A percentile compares a stretch with the other conserved stretches of the same genome.
Evolutionary conservation across 2,797 vertebrate genomes (phyloP).

Genomic region (Scarus forsteni): DNA sequence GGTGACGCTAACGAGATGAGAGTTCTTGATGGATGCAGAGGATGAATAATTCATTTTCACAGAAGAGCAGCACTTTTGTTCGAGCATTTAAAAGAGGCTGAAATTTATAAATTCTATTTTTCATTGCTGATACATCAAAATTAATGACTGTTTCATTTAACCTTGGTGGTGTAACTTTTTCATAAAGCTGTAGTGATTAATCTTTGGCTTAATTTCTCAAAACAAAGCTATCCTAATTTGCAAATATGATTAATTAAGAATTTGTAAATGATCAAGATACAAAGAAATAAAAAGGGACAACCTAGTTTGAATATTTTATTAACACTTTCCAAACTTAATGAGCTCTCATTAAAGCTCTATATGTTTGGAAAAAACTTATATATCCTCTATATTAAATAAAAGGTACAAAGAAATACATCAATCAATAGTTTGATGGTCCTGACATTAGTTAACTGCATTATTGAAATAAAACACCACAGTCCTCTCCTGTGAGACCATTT

Average conservation of each 20-base stretch:
- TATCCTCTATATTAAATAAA: too few relatives aligned
- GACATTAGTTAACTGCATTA: too few relatives aligned
- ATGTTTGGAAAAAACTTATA: too few relatives aligned
- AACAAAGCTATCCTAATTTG: not conserved
- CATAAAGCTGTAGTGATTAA: not conserved
- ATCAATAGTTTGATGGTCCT: too few relatives aligned
- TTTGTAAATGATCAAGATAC: not conserved
- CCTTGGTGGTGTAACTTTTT: not conserved
- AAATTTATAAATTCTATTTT: slow-evolving; percentile 13
- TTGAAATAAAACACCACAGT: too few relatives aligned
- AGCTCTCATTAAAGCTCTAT: too few relatives aligned
- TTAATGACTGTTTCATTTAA: too few relatives aligned
- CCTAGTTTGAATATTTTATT: too few relatives aligned
- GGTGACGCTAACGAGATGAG: slow-evolving; percentile 42
- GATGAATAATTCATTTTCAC: slow-evolving; percentile 57
- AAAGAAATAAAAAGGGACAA: not conserved
- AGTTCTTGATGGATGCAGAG: slow-evolving; percentile 42
- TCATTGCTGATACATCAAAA: slow-evolving; percentile 33
- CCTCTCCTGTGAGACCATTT: too few relatives aligned
- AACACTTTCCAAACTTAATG: too few relatives aligned
- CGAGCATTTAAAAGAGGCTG: slow-evolving; percentile 17
- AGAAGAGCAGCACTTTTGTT: slow-evolving; percentile 35
- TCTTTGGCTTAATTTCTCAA: not conserved
- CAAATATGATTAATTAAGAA: not conserved
- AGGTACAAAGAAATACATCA: too few relatives aligned